Conservation (phyloP, 53 echinoderm and acorn worm genomes). For the Paracentrotus lividus region DNA sequence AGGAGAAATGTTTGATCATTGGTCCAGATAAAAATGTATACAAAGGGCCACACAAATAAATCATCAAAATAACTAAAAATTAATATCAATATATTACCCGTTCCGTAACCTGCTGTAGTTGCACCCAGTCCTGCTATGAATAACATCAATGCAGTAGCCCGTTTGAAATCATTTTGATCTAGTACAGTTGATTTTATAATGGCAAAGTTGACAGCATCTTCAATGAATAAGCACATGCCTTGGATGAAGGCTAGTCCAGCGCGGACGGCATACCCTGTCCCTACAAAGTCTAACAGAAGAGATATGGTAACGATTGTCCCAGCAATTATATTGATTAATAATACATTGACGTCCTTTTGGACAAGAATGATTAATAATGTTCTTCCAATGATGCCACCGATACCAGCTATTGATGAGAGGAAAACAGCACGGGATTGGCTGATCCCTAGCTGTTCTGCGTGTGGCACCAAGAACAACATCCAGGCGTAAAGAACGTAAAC, state of each 20-base stretch:
- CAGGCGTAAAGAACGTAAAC: background rate
- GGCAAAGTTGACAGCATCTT: background rate
- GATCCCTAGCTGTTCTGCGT: slow-evolving; percentile 23
- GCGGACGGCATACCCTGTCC: background rate
- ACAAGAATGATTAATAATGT: background rate
- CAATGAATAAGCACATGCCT: background rate
- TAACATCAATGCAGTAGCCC: background rate
- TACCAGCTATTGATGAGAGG: background rate
- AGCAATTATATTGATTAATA: background rate
- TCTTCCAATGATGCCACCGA: slow-evolving; percentile 21
- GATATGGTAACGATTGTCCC: background rate
- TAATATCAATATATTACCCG: slow-evolving; percentile 2
- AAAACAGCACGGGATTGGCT: background rate
- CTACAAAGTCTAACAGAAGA: slow-evolving; percentile 34
- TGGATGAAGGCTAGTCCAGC: slow-evolving; percentile 2
- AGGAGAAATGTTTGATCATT: too few relatives aligned
- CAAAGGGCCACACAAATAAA: background rate
- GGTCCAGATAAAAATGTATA: background rate
- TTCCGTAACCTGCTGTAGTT: background rate
- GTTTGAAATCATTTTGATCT: background rate
- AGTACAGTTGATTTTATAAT: background rate
- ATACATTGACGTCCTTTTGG: background rate
- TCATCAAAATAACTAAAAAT: background rate
- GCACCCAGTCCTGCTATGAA: background rate
- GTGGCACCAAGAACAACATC: slow-evolving; percentile 33